Evolutionary conservation across 2,113 vertebrate species (phyloP).

Genomic region (Machaerirhynchus nigripectus): DNA sequence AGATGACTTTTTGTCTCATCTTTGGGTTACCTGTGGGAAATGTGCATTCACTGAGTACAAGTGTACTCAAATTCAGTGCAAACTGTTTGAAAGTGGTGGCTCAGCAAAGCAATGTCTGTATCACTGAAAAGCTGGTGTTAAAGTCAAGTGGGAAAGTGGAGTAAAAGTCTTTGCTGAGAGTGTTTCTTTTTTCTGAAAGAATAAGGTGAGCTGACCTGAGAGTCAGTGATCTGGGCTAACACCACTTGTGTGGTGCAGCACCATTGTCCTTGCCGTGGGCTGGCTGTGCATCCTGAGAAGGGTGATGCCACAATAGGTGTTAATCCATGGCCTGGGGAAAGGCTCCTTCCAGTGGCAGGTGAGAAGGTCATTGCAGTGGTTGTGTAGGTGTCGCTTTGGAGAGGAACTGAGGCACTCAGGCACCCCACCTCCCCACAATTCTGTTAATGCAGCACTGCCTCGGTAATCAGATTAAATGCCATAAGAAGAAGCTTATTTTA

Average conservation of each 20-base stretch:
- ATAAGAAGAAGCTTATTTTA: background rate
- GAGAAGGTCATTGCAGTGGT: background rate
- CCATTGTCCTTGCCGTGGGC: background rate
- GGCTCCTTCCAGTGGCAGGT: background rate
- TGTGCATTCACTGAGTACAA: background rate
- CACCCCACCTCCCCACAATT: background rate
- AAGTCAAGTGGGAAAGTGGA: background rate
- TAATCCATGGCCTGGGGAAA: background rate
- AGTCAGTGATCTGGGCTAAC: background rate
- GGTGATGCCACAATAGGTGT: background rate
- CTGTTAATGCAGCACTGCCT: background rate
- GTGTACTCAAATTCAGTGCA: background rate
- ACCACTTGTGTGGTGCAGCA: background rate
- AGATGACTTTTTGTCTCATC: background rate
- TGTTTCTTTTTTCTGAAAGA: background rate
- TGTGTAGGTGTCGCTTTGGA: background rate
- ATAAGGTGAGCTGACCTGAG: background rate
- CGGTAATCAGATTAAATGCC: background rate
- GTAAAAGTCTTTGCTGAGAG: background rate
- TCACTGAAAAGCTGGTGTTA: background rate
- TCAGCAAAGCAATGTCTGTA: background rate
- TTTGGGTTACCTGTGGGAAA: background rate
- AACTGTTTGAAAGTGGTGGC: background rate
- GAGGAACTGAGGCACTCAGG: background rate
- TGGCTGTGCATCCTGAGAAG: background rate